Conservation (phyloP, 2,888 invertebrate genomes). For the Catocala fraxini region DNA sequence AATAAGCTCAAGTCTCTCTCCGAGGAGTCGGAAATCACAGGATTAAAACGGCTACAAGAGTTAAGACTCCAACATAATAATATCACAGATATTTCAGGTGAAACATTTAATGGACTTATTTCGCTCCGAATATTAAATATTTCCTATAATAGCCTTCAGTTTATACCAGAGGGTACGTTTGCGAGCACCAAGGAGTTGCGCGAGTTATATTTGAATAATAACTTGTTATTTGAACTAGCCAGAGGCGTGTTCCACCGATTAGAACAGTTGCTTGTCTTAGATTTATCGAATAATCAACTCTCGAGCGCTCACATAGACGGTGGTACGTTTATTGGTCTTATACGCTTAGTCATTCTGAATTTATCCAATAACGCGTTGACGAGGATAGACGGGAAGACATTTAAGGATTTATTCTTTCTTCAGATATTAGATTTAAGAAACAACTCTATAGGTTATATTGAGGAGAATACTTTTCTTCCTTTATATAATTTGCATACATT, state of each 20-base stretch:
- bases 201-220: constrained; percentile 95
- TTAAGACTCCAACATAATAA: constrained; percentile 94
- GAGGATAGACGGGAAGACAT: constrained; percentile 93
- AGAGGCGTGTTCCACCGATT: constrained; percentile 94
- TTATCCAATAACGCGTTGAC: constrained; percentile 95
- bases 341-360: constrained; percentile 95
- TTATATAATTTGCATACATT: constrained; percentile 96
- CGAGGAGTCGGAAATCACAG: constrained; percentile 92
- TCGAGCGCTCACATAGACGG: constrained; percentile 95
- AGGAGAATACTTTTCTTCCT: constrained; percentile 95
- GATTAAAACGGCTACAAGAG: constrained; percentile 92
- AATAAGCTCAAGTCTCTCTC: constrained; percentile 92
- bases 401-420: constrained; percentile 95
- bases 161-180: constrained; percentile 94
- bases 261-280: constrained; percentile 94
- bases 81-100: constrained; percentile 92
- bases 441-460: constrained; percentile 95
- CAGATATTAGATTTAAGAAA: constrained; percentile 95
- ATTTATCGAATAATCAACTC: constrained; percentile 95
- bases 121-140: constrained; percentile 94
- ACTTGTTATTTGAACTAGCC: constrained; percentile 94
- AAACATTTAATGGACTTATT: constrained; percentile 93
- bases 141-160: constrained; percentile 94
- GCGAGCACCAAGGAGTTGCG: constrained; percentile 93
- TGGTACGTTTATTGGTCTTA: constrained; percentile 94